Conservation (phyloP, 2,113 vertebrate genomes). For the Hippocampus guttulatus region DNA sequence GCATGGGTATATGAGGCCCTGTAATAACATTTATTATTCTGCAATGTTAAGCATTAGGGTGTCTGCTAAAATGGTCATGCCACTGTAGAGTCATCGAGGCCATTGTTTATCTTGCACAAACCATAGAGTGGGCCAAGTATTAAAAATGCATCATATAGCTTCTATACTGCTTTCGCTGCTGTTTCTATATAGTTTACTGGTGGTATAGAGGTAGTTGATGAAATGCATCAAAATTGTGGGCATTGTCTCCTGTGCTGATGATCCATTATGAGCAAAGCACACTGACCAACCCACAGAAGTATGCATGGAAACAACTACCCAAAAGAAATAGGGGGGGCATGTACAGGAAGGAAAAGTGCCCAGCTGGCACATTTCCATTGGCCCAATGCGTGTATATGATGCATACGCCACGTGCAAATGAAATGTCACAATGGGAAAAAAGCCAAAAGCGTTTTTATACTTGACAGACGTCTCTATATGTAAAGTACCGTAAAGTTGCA, state of each 20-base stretch:
- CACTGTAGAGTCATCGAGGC: constrained; percentile 16
- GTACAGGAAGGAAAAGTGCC: constrained; percentile 2
- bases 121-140: constrained; percentile 9
- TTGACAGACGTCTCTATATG: background rate
- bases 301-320: background rate
- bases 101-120: constrained; percentile 8
- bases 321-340: background rate
- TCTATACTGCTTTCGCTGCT: constrained; percentile 27
- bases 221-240: background rate
- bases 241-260: background rate
- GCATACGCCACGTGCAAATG: background rate
- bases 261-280: background rate
- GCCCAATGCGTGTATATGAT: background rate
- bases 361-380: constrained; percentile 2
- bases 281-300: background rate
- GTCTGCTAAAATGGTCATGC: background rate
- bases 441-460: constrained; percentile 2
- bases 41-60: background rate
- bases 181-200: constrained; percentile 11
- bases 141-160: constrained; percentile 39
- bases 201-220: constrained; percentile 11
- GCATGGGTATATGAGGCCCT: background rate
- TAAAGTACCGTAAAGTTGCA: background rate
- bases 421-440: constrained; percentile 9
- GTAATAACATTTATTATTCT: background rate